Base-by-base conservation (phyloP, 2,888 invertebrate genomes). In the Troilus luridus region DNA sequence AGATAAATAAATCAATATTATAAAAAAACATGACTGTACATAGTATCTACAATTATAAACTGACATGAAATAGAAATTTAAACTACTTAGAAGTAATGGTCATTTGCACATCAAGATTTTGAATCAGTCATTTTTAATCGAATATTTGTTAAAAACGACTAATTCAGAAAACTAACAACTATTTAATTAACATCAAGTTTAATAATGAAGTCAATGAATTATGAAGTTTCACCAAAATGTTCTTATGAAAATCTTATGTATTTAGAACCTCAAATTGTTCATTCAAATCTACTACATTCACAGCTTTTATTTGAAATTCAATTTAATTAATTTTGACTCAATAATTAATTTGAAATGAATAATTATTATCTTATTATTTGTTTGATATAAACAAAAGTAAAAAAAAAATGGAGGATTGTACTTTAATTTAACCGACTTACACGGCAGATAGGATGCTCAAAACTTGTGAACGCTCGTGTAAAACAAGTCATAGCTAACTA, bases 1-100 rank as follows among this genome's bases (percentile, higher is more conserved):
- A 85, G 85, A 58, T 58, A 85, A 77, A 41, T 77, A 41, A 77
- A 77, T 77, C 17, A 77, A 24, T 67, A 67, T 67, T 64, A 67
- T 67, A 1, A 67, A 24, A 67, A 77, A 41, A 67, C 17, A 41
- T 17, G 27, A 41, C 27, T 77, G 10, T 72, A 77, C 72, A 77
- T 41, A 41, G 72, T 77, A 41, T 24, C 67, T 24, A 67, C 24
- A 77, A 41, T 77, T 27, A 77, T 41, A 77, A 41, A 19, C 72
- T 77, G 27, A 77, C 72, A 41, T 77, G 24, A 67, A 24, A 67
- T 24, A 67, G 12, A 67, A 24, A 77, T 41, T 41, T 41, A 41
- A 77, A 17, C 17, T 41, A 41, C 27, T 77, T 77, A 77, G 41
- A 77, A 19, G 17, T 77, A 77, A 41, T 41, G 72, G 72, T 77